Conservation (phyloP, 2,888 invertebrate species). For the Salticus scenicus region DNA sequence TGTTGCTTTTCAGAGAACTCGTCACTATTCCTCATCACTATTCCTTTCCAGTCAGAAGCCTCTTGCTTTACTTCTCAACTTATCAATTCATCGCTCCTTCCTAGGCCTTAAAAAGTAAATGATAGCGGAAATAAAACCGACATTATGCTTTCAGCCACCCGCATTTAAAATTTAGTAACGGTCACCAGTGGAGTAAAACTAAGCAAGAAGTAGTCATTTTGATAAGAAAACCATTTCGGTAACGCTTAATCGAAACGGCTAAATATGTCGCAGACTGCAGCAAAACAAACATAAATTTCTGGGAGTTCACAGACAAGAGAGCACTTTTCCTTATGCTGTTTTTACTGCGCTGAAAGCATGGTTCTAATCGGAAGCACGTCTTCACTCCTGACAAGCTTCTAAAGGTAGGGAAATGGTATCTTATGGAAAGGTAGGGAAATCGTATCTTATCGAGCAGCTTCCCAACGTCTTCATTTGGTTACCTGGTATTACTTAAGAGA, state of each 20-base stretch:
- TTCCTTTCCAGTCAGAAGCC: constrained; percentile 1
- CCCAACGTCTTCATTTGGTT: constrained; percentile 57
- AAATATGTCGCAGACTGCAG: neutral
- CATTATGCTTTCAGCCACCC: neutral
- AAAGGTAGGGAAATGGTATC: constrained; percentile 21
- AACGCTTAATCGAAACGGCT: neutral
- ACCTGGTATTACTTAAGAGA: constrained; percentile 8
- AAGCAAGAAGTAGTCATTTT: constrained; percentile 4
- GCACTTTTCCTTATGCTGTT: too few relatives aligned
- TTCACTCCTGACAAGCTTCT: constrained; percentile 40
- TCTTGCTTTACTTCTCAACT: constrained; percentile 6
- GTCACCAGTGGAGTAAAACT: constrained; percentile 8
- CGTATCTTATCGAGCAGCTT: constrained; percentile 38
- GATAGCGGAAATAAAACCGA: constrained; percentile 32
- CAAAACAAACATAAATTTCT: too few relatives aligned
- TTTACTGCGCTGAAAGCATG: neutral
- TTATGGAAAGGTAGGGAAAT: too few relatives aligned
- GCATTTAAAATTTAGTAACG: constrained; percentile 17
- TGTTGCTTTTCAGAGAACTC: too few relatives aligned
- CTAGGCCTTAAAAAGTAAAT: constrained; percentile 28
- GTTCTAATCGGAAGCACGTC: constrained; percentile 57
- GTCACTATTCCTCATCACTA: neutral
- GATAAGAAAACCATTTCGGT: constrained; percentile 53
- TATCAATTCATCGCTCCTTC: constrained; percentile 44
- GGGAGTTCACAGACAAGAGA: too few relatives aligned